phyloP scores from a whole-genome alignment of 2,888 invertebrate species.

The Oxytorus armatus region DNA sequence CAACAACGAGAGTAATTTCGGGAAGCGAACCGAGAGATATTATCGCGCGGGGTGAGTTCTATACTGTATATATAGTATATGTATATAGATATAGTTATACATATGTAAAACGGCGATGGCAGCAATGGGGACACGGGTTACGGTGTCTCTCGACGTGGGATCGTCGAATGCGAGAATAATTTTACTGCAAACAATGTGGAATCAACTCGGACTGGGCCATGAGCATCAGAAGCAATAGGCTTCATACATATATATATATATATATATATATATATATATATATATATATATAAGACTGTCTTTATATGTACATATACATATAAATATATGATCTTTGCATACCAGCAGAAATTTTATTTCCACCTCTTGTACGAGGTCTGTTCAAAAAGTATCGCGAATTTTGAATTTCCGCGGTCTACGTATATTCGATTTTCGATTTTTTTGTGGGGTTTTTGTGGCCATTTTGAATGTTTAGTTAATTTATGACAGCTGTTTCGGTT shows the following conservation, averaged over 20 bases:
- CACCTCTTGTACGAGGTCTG: too few relatives aligned
- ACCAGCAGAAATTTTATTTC: too few relatives aligned
- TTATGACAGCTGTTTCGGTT: too few relatives aligned
- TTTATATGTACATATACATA: too few relatives aligned
- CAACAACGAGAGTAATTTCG: conserved; percentile 68
- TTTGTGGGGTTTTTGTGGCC: too few relatives aligned
- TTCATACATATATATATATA: conserved; percentile 8
- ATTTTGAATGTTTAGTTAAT: too few relatives aligned
- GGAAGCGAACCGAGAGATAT: conserved; percentile 66
- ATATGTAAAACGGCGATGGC: conserved; percentile 19
- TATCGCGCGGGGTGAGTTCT: conserved; percentile 50
- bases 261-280: background rate
- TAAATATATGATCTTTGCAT: too few relatives aligned
- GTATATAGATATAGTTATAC: conserved; percentile 6
- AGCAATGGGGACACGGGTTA: conserved; percentile 22
- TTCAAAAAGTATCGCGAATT: too few relatives aligned
- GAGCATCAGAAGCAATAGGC: conserved; percentile 49
- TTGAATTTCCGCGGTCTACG: too few relatives aligned
- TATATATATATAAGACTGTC: too few relatives aligned
- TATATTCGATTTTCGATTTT: too few relatives aligned
- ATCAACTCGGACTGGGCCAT: conserved; percentile 72
- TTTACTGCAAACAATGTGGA: conserved; percentile 76
- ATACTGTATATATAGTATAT: conserved; percentile 4
- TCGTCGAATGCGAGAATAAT: conserved; percentile 71
- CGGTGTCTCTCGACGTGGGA: conserved; percentile 34